Evolutionary conservation across 2,888 invertebrate genomes (phyloP).

Genomic region (Drosophila macrospina): DNA sequence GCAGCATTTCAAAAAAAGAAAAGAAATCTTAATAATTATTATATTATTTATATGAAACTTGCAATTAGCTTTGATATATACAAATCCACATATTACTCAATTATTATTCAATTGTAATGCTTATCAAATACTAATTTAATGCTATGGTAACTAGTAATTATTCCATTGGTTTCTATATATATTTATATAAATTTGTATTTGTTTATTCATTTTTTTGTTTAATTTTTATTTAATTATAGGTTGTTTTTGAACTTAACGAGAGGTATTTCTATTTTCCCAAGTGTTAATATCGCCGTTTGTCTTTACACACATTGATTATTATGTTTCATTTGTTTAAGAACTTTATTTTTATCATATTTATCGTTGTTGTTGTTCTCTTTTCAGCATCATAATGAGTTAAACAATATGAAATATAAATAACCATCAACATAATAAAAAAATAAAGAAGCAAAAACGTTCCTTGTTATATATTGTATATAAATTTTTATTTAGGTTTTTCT

Average conservation of each 20-base stretch:
- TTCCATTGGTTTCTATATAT: slow-evolving; percentile 20
- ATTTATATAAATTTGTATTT: slow-evolving; percentile 60
- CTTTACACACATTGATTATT: slow-evolving; percentile 45
- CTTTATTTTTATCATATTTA: slow-evolving; percentile 32
- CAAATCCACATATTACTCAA: slow-evolving; percentile 30
- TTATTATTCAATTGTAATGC: slow-evolving; percentile 35
- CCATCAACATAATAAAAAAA: neutral
- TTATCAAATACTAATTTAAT: slow-evolving; percentile 6
- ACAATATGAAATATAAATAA: slow-evolving; percentile 31
- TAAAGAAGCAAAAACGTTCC: slow-evolving; percentile 14
- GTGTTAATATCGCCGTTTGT: slow-evolving; percentile 79
- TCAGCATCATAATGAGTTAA: slow-evolving; percentile 31
- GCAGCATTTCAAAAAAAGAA: slow-evolving; percentile 20
- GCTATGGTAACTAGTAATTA: slow-evolving; percentile 14
- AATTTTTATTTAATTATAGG: slow-evolving; percentile 27
- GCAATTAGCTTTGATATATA: slow-evolving; percentile 24
- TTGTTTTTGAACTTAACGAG: slow-evolving; percentile 85
- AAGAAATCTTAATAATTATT: slow-evolving; percentile 18
- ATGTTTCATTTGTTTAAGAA: slow-evolving; percentile 1
- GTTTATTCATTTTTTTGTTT: slow-evolving; percentile 10
- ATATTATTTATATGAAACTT: slow-evolving; percentile 37
- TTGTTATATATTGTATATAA: slow-evolving; percentile 68
- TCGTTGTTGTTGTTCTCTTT: slow-evolving; percentile 53
- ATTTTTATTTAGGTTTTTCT: slow-evolving; percentile 69
- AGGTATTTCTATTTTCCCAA: slow-evolving; percentile 86